Conservation (phyloP, 2,113 vertebrate genomes). For the Diadophis punctatus region DNA sequence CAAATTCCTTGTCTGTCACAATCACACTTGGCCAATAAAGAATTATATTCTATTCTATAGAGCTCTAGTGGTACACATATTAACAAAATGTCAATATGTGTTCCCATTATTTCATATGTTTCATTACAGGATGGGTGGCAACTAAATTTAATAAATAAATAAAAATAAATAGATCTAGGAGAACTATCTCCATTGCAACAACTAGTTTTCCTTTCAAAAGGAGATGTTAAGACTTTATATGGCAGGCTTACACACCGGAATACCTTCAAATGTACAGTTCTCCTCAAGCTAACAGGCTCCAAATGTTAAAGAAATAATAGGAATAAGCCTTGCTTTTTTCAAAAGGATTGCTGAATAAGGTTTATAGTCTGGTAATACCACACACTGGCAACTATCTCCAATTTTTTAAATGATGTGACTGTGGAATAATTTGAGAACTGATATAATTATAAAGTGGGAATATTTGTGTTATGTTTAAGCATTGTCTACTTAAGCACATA, state of each 20-base stretch:
- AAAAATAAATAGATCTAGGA: not conserved
- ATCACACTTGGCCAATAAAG: too few relatives aligned
- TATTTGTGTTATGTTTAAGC: not conserved
- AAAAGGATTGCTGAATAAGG: not conserved
- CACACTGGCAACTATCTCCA: not conserved
- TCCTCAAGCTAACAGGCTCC: not conserved
- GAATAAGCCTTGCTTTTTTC: not conserved
- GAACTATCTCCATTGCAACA: not conserved
- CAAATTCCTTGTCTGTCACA: too few relatives aligned
- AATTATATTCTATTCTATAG: too few relatives aligned
- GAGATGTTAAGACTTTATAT: not conserved
- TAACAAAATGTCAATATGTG: not conserved
- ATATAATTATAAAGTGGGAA: not conserved
- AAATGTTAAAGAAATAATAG: not conserved
- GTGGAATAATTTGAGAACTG: not conserved
- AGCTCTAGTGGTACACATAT: not conserved
- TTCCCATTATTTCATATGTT: not conserved
- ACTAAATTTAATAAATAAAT: not conserved
- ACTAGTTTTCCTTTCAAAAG: not conserved
- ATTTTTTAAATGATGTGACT: not conserved
- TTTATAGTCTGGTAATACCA: not conserved
- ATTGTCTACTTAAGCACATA: slow-evolving; percentile 31
- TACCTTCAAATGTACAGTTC: not conserved
- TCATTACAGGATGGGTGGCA: not conserved
- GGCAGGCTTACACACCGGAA: not conserved